These are phyloP conservation scores for Clytia hemisphaerica DNA, from an alignment of 30 jellyfish, hydroid and myxozoan species.

Conservation along the genomic window DNA sequence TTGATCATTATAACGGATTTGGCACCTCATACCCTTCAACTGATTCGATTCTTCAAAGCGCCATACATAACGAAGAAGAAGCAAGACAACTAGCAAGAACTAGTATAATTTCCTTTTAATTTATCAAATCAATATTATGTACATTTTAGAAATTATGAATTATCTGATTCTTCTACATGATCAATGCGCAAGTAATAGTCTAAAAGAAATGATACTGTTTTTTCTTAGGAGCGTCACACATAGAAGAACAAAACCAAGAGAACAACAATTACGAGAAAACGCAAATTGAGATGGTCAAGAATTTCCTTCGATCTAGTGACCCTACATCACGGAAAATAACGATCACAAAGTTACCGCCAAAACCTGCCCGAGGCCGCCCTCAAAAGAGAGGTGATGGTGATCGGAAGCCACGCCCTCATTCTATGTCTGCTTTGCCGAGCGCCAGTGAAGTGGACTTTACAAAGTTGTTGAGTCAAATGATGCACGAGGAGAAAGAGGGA, in stretches of 20 bases:
- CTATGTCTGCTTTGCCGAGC: conserved; percentile 34
- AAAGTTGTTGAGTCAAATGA: not conserved
- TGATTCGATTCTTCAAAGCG: conserved; percentile 68
- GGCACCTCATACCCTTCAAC: conserved; percentile 30
- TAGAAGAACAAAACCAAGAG: no score
- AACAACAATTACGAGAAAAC: not conserved
- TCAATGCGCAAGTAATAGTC: not conserved
- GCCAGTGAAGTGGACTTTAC: conserved; percentile 19
- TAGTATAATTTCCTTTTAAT: conserved; percentile 34
- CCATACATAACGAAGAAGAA: conserved; percentile 44
- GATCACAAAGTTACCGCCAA: not conserved
- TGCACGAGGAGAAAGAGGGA: conserved; percentile 9
- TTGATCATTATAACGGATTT: conserved; percentile 10
- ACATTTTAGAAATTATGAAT: not conserved
- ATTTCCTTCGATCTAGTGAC: not conserved
- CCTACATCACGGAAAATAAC: not conserved
- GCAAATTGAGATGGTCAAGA: conserved; percentile 3
- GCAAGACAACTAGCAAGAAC: conserved; percentile 41
- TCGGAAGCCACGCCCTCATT: conserved; percentile 26
- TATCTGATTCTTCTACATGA: not conserved
- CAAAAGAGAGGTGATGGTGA: no score
- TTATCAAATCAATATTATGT: not conserved
- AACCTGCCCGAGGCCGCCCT: not conserved
- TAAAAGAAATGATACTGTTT: not conserved
- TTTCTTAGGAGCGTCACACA: conserved; percentile 18